Percentiles rank a stretch among this genome's conserved stretches.
Conservation (phyloP, 1,140 invertebrate species). For the Elysia chlorotica region DNA sequence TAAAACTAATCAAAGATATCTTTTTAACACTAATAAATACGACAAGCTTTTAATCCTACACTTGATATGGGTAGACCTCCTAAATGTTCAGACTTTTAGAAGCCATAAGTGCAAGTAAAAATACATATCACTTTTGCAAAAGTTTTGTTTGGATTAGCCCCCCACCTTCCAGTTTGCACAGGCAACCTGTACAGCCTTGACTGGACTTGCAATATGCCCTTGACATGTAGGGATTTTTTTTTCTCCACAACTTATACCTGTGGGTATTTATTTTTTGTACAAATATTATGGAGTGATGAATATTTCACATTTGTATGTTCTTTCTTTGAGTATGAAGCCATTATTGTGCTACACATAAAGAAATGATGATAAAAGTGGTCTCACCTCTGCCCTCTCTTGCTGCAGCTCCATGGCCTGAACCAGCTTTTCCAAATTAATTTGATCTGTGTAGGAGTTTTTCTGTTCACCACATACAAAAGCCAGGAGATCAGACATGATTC, state of each 20-base stretch:
- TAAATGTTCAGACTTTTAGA: too few relatives aligned
- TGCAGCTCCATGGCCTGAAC: slow-evolving; percentile 61
- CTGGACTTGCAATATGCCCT: too few relatives aligned
- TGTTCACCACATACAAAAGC: slow-evolving; percentile 50
- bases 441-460: slow-evolving; percentile 1
- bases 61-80: too few relatives aligned
- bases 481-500: slow-evolving; percentile 16
- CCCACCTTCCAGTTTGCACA: not conserved
- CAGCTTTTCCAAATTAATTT: slow-evolving; percentile 49
- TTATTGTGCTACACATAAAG: not conserved
- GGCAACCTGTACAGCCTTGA: too few relatives aligned
- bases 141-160: not conserved
- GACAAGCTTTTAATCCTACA: too few relatives aligned
- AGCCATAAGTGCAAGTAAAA: not conserved
- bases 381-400: slow-evolving; percentile 63
- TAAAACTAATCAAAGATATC: not conserved
- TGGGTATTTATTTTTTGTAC: not conserved
- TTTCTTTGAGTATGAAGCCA: not conserved
- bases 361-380: not conserved
- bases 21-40: too few relatives aligned
- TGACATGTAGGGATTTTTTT: not conserved
- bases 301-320: not conserved
- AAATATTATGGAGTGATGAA: not conserved
- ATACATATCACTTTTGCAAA: not conserved
- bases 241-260: not conserved